These are phyloP conservation scores for Scartelaos histophorus DNA, from an alignment of 2,113 vertebrate species.

Conservation along the genomic window DNA sequence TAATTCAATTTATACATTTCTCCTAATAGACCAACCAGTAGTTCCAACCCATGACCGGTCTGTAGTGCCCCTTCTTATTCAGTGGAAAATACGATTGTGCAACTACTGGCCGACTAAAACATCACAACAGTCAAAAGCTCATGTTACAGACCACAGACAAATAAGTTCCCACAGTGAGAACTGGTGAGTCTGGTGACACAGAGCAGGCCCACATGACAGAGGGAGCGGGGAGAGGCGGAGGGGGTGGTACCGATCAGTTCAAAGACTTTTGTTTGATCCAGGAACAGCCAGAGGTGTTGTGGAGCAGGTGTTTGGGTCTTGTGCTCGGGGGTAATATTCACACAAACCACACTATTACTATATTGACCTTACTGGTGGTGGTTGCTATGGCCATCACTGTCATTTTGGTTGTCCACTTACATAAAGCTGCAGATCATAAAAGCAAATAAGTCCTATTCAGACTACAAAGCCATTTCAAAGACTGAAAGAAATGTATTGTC, in stretches of 20 bases:
- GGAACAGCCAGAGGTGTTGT: not conserved
- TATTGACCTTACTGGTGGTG: too few species aligned
- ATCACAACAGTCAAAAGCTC: constrained; percentile 48
- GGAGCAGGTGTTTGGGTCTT: not conserved
- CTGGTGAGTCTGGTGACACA: constrained; percentile 44
- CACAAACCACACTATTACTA: not conserved
- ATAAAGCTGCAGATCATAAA: too few species aligned
- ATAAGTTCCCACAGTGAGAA: constrained; percentile 33
- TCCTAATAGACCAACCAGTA: not conserved
- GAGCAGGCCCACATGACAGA: constrained; percentile 59
- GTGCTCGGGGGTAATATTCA: not conserved
- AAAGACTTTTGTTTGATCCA: constrained; percentile 20
- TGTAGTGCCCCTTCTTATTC: constrained; percentile 23
- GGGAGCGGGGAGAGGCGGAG: not conserved
- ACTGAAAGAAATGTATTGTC: too few species aligned
- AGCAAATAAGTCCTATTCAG: too few species aligned
- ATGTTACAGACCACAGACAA: constrained; percentile 49
- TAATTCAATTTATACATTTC: not conserved
- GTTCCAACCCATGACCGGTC: constrained; percentile 14
- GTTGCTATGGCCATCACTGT: too few species aligned
- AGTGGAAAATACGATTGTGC: constrained; percentile 34
- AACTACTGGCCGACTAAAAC: constrained; percentile 40
- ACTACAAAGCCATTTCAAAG: too few species aligned
- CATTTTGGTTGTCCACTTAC: too few species aligned
- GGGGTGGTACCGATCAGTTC: not conserved